Percentiles rank a stretch among this genome's conserved stretches.
Evolutionary conservation across 2,113 vertebrate genomes (phyloP).

Genomic region (Columba livia): DNA sequence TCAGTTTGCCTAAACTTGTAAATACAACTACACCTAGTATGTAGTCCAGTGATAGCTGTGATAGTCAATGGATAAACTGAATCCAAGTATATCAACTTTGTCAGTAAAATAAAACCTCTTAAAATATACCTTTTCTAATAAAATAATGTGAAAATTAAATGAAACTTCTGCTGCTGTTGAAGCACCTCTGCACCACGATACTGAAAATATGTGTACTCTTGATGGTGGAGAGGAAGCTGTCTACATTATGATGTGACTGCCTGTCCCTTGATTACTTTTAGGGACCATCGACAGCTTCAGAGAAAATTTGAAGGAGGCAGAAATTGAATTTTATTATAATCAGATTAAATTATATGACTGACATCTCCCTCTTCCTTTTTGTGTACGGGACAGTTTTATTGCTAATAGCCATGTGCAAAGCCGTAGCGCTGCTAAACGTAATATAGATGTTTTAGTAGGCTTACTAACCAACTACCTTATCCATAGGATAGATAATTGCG

Average conservation of each 20-base stretch:
- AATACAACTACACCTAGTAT: not conserved
- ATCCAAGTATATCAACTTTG: not conserved
- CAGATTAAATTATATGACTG: not conserved
- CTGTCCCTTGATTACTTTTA: not conserved
- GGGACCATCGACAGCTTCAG: not conserved
- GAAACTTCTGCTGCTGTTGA: not conserved
- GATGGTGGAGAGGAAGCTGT: not conserved
- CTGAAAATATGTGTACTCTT: not conserved
- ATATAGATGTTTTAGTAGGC: not conserved
- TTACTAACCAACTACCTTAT: not conserved
- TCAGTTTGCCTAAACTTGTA: not conserved
- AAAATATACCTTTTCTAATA: not conserved
- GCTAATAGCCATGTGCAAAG: not conserved
- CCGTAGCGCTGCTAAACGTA: not conserved
- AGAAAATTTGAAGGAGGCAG: not conserved
- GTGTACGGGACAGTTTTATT: not conserved
- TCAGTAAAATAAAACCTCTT: not conserved
- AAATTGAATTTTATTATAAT: conserved; percentile 4
- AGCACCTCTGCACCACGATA: not conserved
- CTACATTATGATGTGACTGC: not conserved
- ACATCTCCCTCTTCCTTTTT: not conserved
- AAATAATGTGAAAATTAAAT: not conserved
- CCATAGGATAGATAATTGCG: not conserved
- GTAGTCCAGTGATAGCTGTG: not conserved
- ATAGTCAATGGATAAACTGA: not conserved